Evolutionary conservation across 1,140 invertebrate species (phyloP), one percentile per base, ranked within the genome.

Genomic region (Drosophila santomea): DNA sequence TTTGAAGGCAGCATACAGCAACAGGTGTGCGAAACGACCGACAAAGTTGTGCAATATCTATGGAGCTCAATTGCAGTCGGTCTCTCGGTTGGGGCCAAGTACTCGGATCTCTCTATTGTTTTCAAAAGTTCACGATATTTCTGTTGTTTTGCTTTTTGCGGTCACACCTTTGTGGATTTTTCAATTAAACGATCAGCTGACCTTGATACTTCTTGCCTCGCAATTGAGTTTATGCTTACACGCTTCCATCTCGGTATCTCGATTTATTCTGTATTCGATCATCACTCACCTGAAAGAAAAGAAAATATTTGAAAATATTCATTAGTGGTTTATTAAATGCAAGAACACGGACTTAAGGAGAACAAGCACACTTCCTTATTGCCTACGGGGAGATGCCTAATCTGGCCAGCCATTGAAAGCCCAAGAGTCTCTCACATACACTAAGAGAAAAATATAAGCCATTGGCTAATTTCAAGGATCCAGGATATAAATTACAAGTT

Each of bases 1-100:
- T 58, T 54, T 17, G 15, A 50, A 55, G 60, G 58, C 61, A 63
- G 61, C 47, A 45, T 14, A 45, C 4, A 57, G 47, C 67, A 68
- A 59, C 82, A 85, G 83, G 82, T 85, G 82, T 88, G 61, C 80
- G 56, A 72, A 78, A 74, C 66, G 72, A 63, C 78, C 80, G 64
- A 80, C 79, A 85, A 66, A 80, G 82, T 86, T 81, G 77, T 73
- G 77, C 81, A 82, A 82, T 78, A 58, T 36, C 63, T 45, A 51
- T 32, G 62, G 25, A 25, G 23, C 47, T 51, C 67, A 35, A 52
- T 61, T 73, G 67, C 55, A 68, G 44, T 68, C 20, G 35, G 74
- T 78, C 44, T 17, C 66, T 67, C 48, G 62, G 67, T 55, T 44
- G 60, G 57, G 28, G 60, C 57, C 57, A 59, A 59, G 56, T 61